phyloP scores from a whole-genome alignment of 92 coral and sea anemone genomes.

The Phenganax stokvisi region DNA sequence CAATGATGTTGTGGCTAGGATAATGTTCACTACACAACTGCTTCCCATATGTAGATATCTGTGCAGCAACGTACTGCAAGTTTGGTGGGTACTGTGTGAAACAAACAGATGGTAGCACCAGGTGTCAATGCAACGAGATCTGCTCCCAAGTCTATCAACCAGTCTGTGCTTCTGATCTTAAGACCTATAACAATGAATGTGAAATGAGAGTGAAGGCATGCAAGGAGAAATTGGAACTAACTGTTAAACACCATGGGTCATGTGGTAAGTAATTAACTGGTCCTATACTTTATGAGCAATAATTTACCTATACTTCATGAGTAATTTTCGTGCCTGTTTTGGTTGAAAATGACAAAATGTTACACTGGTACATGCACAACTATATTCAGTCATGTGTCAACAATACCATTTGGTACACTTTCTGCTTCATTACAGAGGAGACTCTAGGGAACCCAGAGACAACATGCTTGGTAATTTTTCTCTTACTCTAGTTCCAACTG shows the following conservation, averaged over 20 bases:
- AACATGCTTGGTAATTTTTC: background rate
- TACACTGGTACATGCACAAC: too few relatives aligned
- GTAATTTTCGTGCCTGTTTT: too few relatives aligned
- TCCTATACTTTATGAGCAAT: too few relatives aligned
- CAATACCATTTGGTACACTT: too few relatives aligned
- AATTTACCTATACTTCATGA: too few relatives aligned
- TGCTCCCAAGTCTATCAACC: conserved; percentile 24
- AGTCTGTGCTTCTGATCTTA: conserved; percentile 27
- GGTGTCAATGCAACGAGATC: conserved; percentile 27
- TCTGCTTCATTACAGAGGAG: too few relatives aligned
- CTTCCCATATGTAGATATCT: conserved; percentile 9
- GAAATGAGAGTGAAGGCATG: conserved; percentile 36
- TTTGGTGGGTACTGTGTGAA: conserved; percentile 61
- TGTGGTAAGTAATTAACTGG: conserved; percentile 10
- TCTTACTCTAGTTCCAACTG: conserved; percentile 16
- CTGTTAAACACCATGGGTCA: conserved; percentile 22
- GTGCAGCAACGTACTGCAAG: conserved; percentile 42
- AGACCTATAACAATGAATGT: conserved; percentile 36
- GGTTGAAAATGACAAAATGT: too few relatives aligned
- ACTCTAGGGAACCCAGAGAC: too few relatives aligned
- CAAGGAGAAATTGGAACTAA: conserved; percentile 4
- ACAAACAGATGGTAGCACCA: conserved; percentile 52
- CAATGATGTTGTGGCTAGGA: too few relatives aligned
- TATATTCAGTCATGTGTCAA: too few relatives aligned
- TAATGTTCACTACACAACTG: too few relatives aligned